Evolutionary conservation across 2,113 vertebrate genomes (phyloP).

Genomic region (Antigone vipio): DNA sequence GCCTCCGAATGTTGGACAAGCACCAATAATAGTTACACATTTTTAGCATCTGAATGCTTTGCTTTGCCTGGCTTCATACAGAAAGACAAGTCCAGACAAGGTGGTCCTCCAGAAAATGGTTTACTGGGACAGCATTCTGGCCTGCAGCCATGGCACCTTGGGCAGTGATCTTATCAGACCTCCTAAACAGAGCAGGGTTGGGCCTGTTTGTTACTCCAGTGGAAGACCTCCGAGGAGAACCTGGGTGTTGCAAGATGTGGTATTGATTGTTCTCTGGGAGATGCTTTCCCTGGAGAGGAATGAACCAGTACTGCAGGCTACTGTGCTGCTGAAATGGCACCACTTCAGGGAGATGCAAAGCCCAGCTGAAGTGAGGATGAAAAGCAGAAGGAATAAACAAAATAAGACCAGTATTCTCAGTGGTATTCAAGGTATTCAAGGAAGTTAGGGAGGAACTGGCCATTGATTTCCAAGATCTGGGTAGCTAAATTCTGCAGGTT

Average conservation of each 20-base stretch:
- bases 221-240: slow-evolving; percentile 62
- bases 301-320: background rate
- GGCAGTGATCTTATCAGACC: slow-evolving; percentile 63
- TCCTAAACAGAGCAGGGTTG: slow-evolving; percentile 60
- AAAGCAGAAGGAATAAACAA: background rate
- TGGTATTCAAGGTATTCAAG: background rate
- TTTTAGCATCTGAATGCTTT: slow-evolving; percentile 55
- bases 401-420: background rate
- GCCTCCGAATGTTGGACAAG: background rate
- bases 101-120: slow-evolving; percentile 64
- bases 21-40: slow-evolving; percentile 32
- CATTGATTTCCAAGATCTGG: background rate
- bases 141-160: slow-evolving; percentile 51
- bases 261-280: background rate
- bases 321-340: background rate
- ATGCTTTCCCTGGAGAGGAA: background rate
- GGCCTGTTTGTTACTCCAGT: slow-evolving; percentile 48
- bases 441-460: background rate
- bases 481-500: background rate
- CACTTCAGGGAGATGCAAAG: background rate
- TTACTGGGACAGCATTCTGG: slow-evolving; percentile 55
- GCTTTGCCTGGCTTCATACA: slow-evolving; percentile 8
- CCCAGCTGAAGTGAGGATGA: background rate
- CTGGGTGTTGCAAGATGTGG: slow-evolving; percentile 14
- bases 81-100: slow-evolving; percentile 59